Evolutionary conservation across 2,888 invertebrate species (phyloP).

Genomic region (Agonopterix arenella): DNA sequence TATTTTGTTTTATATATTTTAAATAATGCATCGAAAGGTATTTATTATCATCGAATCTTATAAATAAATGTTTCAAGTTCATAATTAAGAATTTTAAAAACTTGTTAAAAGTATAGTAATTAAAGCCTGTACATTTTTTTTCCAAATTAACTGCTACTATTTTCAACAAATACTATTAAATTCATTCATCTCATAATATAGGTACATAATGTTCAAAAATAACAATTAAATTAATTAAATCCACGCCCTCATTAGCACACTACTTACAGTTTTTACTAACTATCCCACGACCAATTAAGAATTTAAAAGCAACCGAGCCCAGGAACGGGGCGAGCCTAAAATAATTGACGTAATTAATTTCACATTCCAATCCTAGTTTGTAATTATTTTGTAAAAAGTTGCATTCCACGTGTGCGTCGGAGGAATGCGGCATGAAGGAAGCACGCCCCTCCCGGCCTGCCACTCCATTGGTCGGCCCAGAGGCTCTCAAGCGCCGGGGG

Average conservation of each 20-base stretch:
- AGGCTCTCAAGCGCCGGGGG: slow-evolving; percentile 29
- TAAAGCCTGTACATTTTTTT: too few relatives aligned
- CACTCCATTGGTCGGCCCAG: slow-evolving; percentile 38
- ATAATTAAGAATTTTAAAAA: too few relatives aligned
- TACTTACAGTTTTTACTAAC: slow-evolving; percentile 10
- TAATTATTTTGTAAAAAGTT: slow-evolving; percentile 51
- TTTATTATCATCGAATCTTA: too few relatives aligned
- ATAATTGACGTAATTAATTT: slow-evolving; percentile 50
- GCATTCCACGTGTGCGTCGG: slow-evolving; percentile 22
- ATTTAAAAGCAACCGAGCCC: slow-evolving; percentile 25
- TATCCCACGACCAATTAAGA: slow-evolving; percentile 32
- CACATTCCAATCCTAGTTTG: slow-evolving; percentile 17
- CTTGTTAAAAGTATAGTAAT: too few relatives aligned
- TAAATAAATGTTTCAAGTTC: too few relatives aligned
- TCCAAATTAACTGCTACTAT: too few relatives aligned
- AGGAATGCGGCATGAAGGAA: slow-evolving; percentile 14
- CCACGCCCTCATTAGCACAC: slow-evolving; percentile 2
- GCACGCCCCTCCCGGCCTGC: slow-evolving; percentile 32
- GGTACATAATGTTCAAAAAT: too few relatives aligned
- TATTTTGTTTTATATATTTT: too few relatives aligned
- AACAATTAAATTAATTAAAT: background rate
- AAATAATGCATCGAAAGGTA: too few relatives aligned
- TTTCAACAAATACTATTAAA: too few relatives aligned
- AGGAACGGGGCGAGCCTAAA: slow-evolving; percentile 19
- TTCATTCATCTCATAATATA: too few relatives aligned